Evolutionary conservation across 2,113 vertebrate genomes (phyloP).

Genomic region (Pandion haliaetus): DNA sequence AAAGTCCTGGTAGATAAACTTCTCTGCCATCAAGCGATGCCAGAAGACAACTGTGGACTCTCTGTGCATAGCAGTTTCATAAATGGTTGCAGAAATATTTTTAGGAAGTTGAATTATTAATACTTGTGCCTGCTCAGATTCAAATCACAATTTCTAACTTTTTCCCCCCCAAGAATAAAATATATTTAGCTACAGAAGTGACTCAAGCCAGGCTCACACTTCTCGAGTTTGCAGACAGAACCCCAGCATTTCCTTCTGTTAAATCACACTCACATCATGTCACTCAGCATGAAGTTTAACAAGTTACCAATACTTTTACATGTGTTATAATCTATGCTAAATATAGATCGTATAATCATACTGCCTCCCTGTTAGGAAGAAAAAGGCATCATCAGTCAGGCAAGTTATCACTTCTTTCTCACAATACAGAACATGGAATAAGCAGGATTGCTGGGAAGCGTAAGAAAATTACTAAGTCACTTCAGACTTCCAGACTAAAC

Average conservation of each 20-base stretch:
- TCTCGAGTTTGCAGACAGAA: not conserved
- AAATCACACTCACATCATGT: not conserved
- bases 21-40: fast-evolving
- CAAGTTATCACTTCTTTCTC: not conserved
- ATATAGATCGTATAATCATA: not conserved
- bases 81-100: not conserved
- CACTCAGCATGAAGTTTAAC: not conserved
- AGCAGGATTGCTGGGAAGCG: not conserved
- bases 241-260: not conserved
- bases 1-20: not conserved
- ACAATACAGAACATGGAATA: not conserved
- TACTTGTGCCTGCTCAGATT: not conserved
- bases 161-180: not conserved
- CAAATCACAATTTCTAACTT: not conserved
- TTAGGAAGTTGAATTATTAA: not conserved
- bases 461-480: not conserved
- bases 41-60: not conserved
- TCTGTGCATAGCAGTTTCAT: not conserved
- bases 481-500: not conserved
- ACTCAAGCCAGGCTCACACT: not conserved
- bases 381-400: not conserved
- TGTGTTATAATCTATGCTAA: not conserved
- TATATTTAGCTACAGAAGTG: not conserved
- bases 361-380: not conserved
- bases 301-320: not conserved